Percentiles rank a stretch among this genome's conserved stretches.
These are phyloP conservation scores for Camponotus pennsylvanicus DNA, from an alignment of 1,140 invertebrate species.

Conservation along the genomic window DNA sequence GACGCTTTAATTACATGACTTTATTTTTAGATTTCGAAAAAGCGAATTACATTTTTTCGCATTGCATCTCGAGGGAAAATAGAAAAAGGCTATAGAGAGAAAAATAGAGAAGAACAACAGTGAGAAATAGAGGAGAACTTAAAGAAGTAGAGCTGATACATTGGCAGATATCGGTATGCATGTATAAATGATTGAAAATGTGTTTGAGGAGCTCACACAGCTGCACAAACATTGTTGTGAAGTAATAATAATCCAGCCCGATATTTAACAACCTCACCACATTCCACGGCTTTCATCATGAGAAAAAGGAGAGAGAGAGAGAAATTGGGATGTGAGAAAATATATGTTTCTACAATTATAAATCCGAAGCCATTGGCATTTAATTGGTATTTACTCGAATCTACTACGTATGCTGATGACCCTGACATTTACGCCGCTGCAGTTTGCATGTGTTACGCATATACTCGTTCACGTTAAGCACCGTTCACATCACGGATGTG, in stretches of 20 bases:
- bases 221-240: too few relatives aligned
- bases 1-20: neutral
- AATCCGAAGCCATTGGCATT: constrained; percentile 75
- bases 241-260: too few relatives aligned
- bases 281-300: neutral
- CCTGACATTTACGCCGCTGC: constrained; percentile 83
- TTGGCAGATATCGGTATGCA: neutral
- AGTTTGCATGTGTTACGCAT: constrained; percentile 76
- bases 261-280: neutral
- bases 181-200: neutral
- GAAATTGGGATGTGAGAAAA: constrained; percentile 33
- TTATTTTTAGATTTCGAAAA: neutral
- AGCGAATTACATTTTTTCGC: neutral
- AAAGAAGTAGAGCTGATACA: neutral
- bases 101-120: neutral
- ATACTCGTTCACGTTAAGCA: constrained; percentile 70
- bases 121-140: neutral
- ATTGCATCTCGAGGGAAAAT: neutral
- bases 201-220: neutral
- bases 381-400: constrained; percentile 79
- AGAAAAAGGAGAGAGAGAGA: too few relatives aligned
- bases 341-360: constrained; percentile 53
- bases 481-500: constrained; percentile 12
- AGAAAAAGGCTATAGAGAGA: neutral
- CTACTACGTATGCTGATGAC: constrained; percentile 73